Evolutionary conservation across 2,888 invertebrate species (phyloP).

Genomic region (Nephrotoma appendiculata): DNA sequence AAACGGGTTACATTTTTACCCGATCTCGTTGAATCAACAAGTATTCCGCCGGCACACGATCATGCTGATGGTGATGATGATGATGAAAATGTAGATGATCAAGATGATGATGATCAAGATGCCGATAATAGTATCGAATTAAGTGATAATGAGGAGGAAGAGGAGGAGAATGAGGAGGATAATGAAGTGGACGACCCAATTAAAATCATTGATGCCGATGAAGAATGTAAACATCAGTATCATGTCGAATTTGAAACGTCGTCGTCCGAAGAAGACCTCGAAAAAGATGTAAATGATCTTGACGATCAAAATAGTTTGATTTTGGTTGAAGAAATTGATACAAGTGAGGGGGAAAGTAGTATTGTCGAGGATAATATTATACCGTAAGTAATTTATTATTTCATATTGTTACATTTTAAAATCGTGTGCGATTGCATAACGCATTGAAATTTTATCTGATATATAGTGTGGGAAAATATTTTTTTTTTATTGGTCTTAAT

Average conservation of each 20-base stretch:
- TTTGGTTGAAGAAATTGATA: background rate
- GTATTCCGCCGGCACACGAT: too few species aligned
- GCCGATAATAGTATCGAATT: background rate
- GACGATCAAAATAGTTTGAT: background rate
- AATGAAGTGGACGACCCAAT: background rate
- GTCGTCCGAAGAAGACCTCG: background rate
- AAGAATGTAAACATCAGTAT: background rate
- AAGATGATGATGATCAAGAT: background rate
- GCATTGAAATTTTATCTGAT: too few species aligned
- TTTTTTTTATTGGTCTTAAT: too few species aligned
- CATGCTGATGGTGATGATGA: background rate
- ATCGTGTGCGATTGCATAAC: too few species aligned
- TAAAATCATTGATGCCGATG: background rate
- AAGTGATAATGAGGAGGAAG: background rate
- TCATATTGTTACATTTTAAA: too few species aligned
- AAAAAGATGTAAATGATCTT: background rate
- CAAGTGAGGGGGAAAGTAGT: background rate
- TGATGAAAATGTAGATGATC: background rate
- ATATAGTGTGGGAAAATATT: too few species aligned
- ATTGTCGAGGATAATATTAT: background rate
- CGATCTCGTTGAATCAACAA: constrained; percentile 5
- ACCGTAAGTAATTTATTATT: background rate
- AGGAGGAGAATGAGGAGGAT: background rate
- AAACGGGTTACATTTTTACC: background rate
- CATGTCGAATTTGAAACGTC: background rate